These are phyloP conservation scores for Cephalopterus ornatus DNA, from an alignment of 2,113 vertebrate genomes.

Conservation along the genomic window DNA sequence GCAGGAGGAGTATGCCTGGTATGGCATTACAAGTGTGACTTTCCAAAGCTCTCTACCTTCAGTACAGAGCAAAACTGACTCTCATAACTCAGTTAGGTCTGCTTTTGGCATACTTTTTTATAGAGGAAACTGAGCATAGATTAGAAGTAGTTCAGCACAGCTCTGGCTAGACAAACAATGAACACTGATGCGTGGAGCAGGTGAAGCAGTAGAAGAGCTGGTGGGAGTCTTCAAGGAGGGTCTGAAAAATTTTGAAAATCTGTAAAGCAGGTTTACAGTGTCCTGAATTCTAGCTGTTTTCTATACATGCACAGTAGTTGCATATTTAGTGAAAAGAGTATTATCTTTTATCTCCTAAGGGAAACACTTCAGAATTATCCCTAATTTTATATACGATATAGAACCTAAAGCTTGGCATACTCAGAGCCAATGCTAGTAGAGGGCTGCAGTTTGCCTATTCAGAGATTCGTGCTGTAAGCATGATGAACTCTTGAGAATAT, in stretches of 20 bases:
- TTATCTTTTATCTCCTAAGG: background rate
- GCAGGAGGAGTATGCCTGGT: background rate
- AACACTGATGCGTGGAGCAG: background rate
- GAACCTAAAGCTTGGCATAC: background rate
- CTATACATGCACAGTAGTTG: rapidly evolving
- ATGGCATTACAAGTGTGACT: background rate
- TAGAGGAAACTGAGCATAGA: background rate
- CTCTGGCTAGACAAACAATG: background rate
- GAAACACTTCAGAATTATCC: background rate
- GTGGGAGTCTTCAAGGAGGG: background rate
- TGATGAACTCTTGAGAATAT: background rate
- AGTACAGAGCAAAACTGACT: background rate
- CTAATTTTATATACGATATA: background rate
- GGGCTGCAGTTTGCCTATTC: background rate
- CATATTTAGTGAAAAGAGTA: background rate
- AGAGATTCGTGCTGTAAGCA: background rate
- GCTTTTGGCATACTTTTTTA: background rate
- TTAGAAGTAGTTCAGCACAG: background rate
- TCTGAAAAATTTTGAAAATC: background rate
- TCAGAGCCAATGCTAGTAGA: background rate
- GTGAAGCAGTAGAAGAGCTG: background rate
- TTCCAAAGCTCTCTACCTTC: background rate
- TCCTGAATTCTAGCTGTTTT: background rate
- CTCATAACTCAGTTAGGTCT: background rate
- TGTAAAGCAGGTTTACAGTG: background rate